These are phyloP conservation scores for Sternarchorhynchus goeldii DNA, from an alignment of 2,797 vertebrate genomes.

Conservation along the genomic window DNA sequence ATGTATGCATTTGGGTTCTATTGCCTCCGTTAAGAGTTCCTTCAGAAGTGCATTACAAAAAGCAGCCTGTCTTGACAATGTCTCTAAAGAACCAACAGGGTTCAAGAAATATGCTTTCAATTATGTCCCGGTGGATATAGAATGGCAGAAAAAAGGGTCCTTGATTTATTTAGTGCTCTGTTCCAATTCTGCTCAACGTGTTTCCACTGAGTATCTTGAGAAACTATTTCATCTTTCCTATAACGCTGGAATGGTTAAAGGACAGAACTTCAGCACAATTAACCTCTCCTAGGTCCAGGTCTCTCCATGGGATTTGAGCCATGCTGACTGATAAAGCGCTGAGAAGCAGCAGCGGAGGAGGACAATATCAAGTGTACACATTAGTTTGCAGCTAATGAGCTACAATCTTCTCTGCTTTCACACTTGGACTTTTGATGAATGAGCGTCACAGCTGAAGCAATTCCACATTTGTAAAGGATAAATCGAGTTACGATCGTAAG, in stretches of 20 bases:
- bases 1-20: slow-evolving; percentile 16
- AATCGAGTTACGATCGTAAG: background rate
- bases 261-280: slow-evolving; percentile 74
- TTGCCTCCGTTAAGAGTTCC: slow-evolving; percentile 39
- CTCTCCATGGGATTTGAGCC: slow-evolving; percentile 49
- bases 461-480: background rate
- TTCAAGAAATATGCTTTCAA: slow-evolving; percentile 90
- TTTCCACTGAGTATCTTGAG: slow-evolving; percentile 83
- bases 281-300: slow-evolving; percentile 66
- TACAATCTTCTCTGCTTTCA: slow-evolving; percentile 28
- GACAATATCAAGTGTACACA: slow-evolving; percentile 55
- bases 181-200: slow-evolving; percentile 86
- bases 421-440: background rate
- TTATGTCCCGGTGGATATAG: slow-evolving; percentile 84
- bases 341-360: slow-evolving; percentile 41
- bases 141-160: slow-evolving; percentile 67
- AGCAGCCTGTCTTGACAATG: slow-evolving; percentile 66
- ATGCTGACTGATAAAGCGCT: slow-evolving; percentile 51
- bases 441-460: background rate
- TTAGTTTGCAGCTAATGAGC: slow-evolving; percentile 44
- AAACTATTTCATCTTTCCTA: slow-evolving; percentile 88
- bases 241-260: slow-evolving; percentile 79
- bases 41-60: slow-evolving; percentile 68
- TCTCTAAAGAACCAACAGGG: slow-evolving; percentile 64
- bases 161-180: slow-evolving; percentile 90